Evolutionary conservation across 1,140 invertebrate species (phyloP).

Genomic region (Pachypeltis micranthus): DNA sequence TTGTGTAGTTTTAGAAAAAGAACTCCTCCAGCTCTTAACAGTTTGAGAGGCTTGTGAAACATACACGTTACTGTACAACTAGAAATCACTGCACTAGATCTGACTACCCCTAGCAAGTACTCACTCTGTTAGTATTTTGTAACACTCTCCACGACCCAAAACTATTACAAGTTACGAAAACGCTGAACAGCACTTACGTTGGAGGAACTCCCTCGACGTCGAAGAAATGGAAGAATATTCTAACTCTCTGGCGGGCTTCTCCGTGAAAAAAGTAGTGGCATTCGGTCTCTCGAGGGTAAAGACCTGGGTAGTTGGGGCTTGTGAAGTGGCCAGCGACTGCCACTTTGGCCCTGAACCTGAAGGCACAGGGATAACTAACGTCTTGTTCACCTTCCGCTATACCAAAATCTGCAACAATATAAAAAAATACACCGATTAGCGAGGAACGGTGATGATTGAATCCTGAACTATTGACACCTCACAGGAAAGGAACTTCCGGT

Average conservation of each 20-base stretch:
- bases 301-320: conserved; percentile 85
- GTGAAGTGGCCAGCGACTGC: conserved; percentile 42
- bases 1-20: no score
- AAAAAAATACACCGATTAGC: conserved; percentile 68
- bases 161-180: no score
- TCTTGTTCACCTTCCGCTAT: conserved; percentile 63
- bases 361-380: conserved; percentile 61
- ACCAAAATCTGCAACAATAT: conserved; percentile 53
- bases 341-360: conserved; percentile 31
- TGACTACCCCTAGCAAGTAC: no score
- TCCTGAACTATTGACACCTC: background rate
- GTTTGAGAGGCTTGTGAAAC: no score
- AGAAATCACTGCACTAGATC: no score
- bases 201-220: conserved; percentile 82
- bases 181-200: no score
- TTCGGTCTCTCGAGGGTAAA: conserved; percentile 80
- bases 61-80: no score
- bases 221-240: conserved; percentile 77
- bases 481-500: no score
- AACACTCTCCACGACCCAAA: no score
- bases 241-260: conserved; percentile 61
- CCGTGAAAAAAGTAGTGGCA: conserved; percentile 92
- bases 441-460: no score
- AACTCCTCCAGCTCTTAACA: no score
- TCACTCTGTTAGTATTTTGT: no score